Base-by-base conservation (phyloP, 2,888 invertebrate genomes). In the Leptinotarsa rubiginosa region DNA sequence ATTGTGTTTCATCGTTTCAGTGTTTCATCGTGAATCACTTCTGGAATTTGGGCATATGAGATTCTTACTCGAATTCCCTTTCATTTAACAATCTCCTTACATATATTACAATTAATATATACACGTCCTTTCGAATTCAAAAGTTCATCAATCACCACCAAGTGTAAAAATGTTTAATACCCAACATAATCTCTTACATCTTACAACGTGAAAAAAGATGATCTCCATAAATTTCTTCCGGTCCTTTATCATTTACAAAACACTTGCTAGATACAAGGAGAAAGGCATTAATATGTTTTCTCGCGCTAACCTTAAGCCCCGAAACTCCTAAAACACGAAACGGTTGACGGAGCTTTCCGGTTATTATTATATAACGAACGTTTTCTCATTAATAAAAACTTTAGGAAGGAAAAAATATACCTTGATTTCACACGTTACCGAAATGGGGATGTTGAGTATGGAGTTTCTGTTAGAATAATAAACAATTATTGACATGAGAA, bases 281-380 rank as follows among this genome's bases (percentile, higher is more conserved):
- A 56, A 22, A 18, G 56, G 22, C 56, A 15, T 56, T 56, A 56
- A 56, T 56, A 56, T 56, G 56, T 56, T 56, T 56, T 56, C 56
- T 56, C 56, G 56, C 56, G 56, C 22, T 56, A 56, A 56, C 56
- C 56, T 25, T 56, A 56, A 22, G 47, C 16, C n/a, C n/a, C 22
- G 22, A 22, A 66, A 47, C 47, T 31, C 47, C 65, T 41, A 20
- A 47, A 65, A 67, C 20, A 64, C 59, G 56, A 67, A 49, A 72
- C 72, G 68, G 50, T 65, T 25, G 31, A 62, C 66, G 31, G 52
- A 31, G 41, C 67, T 72, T 72, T 67, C 68, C 67, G 67, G 65
- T 65, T 54, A 59, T 68, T 66, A 66, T 66, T 56, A 13, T 56
- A 56, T 22, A 66, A 66, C 49, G 49, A 66, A n/a, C 20, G 18